phyloP scores from a whole-genome alignment of 2,888 invertebrate genomes.

The Allygus modestus region DNA sequence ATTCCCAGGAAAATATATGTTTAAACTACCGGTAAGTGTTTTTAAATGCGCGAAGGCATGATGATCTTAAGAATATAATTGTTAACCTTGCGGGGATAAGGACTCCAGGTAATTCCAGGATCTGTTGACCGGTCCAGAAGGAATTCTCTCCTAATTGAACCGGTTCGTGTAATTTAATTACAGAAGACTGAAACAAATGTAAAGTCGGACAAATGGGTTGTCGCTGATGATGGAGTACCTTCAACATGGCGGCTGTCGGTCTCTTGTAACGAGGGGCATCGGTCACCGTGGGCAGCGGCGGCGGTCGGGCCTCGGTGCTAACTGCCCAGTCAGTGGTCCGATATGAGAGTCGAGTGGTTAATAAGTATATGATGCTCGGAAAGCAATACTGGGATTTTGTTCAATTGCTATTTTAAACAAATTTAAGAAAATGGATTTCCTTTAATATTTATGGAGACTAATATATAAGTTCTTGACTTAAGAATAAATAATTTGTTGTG shows the following conservation, averaged over 20 bases:
- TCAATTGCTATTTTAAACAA: too few species aligned
- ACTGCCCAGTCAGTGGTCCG: too few species aligned
- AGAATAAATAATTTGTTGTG: too few species aligned
- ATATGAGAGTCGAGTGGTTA: too few species aligned
- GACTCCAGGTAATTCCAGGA: slow-evolving; percentile 11
- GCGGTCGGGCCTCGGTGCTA: neutral
- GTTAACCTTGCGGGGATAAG: neutral
- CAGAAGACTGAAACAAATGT: slow-evolving; percentile 51
- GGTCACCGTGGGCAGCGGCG: slow-evolving; percentile 30
- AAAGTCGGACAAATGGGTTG: slow-evolving; percentile 57
- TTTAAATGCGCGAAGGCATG: too few species aligned
- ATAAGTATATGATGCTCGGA: too few species aligned
- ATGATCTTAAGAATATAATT: neutral
- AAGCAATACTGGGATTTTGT: too few species aligned
- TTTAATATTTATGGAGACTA: too few species aligned
- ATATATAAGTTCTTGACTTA: too few species aligned
- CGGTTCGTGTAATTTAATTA: slow-evolving; percentile 51
- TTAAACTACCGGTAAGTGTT: too few species aligned
- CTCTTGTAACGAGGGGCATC: slow-evolving; percentile 54
- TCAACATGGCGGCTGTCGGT: slow-evolving; percentile 52
- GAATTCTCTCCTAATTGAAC: slow-evolving; percentile 43
- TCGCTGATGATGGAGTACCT: slow-evolving; percentile 42
- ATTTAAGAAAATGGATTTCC: too few species aligned
- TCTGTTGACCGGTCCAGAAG: slow-evolving; percentile 22
- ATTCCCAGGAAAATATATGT: too few species aligned